Evolutionary conservation across 2,888 invertebrate genomes (phyloP), one percentile per base, ranked within the genome.

Genomic region (Lordiphosa andalusiaca): DNA sequence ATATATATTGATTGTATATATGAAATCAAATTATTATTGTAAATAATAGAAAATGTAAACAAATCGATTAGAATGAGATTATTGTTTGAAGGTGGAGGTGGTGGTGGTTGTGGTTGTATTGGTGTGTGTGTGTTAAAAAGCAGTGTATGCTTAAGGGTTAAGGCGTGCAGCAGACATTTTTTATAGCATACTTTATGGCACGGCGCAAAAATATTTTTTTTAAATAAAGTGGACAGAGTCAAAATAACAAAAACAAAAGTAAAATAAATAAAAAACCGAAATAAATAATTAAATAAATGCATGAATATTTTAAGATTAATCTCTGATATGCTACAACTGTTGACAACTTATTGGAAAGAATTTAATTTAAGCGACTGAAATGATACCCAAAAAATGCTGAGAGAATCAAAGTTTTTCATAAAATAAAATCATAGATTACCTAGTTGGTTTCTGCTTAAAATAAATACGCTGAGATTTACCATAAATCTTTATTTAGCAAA

Each of bases 181-280:
- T 46, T 50, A 51, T 60, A 58, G 54, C 67, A 73, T 73, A 70
- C 56, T 76, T 67, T 75, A 54, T 59, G 78, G 77, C 73, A 75
- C 71, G 73, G 59, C 35, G 42, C 39, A 30, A 30, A 30, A 30
- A 30, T 30, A 30, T 10, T 10, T 2, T 1, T 10, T 10, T 2
- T 1, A 16, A 30, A 30, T 9, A 9, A 30, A 9, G 9, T 30
- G 9, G 30, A 30, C 30, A 10, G 10, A 30, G 30, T 30, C 30
- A 9, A 30, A 30, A 30, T 30, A 30, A 10, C 30, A 30, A 30
- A 7, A 6, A 30, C 16, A 16, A 16, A 30, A 30, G 3, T 10
- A 30, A 30, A 9, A 30, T 1, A 10, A 30, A 30, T 30, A 9
- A 30, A 9, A 9, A 30, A 30, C 7, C 9, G 7, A 30, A 53